Conservation (phyloP, 2,888 invertebrate species). For the Cepaea hortensis region DNA sequence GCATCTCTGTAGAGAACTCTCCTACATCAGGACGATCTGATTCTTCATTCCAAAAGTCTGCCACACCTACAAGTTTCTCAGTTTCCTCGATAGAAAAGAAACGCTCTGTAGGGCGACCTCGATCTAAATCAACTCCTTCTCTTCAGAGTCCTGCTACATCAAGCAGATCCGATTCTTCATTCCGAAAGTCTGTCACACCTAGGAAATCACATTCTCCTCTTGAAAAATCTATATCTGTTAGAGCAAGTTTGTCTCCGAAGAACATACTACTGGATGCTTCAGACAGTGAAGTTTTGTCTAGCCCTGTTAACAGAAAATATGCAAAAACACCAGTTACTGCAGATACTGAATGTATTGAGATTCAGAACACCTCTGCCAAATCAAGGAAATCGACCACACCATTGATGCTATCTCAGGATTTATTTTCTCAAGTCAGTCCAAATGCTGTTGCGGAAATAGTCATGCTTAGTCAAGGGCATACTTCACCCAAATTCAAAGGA, state of each 20-base stretch:
- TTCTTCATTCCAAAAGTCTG: not conserved
- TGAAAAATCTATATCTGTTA: constrained; percentile 22
- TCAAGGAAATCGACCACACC: not conserved
- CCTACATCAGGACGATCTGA: not conserved
- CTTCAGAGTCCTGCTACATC: constrained; percentile 27
- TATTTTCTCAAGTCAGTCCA: constrained; percentile 37
- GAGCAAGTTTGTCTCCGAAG: not conserved
- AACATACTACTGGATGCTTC: not conserved
- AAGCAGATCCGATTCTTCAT: not conserved
- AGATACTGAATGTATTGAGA: not conserved
- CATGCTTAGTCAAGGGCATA: not conserved
- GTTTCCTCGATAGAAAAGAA: not conserved
- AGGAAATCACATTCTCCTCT: not conserved
- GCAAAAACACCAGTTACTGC: not conserved
- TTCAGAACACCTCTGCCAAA: constrained; percentile 15
- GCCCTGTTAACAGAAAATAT: no score
- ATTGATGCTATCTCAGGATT: constrained; percentile 33
- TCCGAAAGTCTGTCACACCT: constrained; percentile 2
- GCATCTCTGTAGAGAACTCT: constrained; percentile 10
- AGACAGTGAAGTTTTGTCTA: not conserved
- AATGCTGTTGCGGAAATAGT: constrained; percentile 4
- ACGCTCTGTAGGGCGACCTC: no score
- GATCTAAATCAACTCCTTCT: not conserved
- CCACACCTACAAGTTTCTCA: constrained; percentile 8
- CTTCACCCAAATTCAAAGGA: not conserved